Evolutionary conservation across 2,888 invertebrate genomes (phyloP).

Genomic region (Tenthredo amoena): DNA sequence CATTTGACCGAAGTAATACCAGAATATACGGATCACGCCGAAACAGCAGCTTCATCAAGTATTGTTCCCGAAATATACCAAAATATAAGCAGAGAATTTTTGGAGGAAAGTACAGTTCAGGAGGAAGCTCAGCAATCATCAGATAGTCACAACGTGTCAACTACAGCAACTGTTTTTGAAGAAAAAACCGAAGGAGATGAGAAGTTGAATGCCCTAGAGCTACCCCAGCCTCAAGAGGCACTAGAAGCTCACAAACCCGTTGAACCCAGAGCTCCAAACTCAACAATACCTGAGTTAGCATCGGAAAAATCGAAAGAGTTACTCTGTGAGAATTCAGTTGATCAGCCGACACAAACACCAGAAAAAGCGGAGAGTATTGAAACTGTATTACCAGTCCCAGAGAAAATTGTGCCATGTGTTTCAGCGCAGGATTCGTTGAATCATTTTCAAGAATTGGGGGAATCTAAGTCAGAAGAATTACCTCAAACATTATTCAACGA

Average conservation of each 20-base stretch:
- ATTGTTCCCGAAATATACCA: neutral
- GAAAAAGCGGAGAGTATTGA: conserved; percentile 34
- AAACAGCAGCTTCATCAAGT: neutral
- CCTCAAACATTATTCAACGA: neutral
- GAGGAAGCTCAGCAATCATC: conserved; percentile 21
- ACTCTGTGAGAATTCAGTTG: neutral
- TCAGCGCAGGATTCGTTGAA: neutral
- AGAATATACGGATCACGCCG: neutral
- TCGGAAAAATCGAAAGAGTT: neutral
- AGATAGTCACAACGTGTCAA: conserved; percentile 29
- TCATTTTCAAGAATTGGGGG: conserved; percentile 5
- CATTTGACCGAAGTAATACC: neutral
- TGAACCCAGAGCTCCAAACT: neutral
- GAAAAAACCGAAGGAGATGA: conserved; percentile 7
- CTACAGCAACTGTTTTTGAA: neutral
- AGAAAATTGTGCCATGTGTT: conserved; percentile 32
- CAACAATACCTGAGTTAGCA: neutral
- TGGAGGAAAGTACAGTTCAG: neutral
- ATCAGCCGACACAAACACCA: conserved; percentile 38
- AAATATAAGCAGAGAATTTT: neutral
- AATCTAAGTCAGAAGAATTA: conserved; percentile 11
- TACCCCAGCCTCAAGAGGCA: neutral
- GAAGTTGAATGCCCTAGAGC: neutral
- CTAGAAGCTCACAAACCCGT: neutral
- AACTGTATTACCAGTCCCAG: conserved; percentile 5